Conservation (phyloP, 2,888 invertebrate genomes). For the Hypercompe scribonia region DNA sequence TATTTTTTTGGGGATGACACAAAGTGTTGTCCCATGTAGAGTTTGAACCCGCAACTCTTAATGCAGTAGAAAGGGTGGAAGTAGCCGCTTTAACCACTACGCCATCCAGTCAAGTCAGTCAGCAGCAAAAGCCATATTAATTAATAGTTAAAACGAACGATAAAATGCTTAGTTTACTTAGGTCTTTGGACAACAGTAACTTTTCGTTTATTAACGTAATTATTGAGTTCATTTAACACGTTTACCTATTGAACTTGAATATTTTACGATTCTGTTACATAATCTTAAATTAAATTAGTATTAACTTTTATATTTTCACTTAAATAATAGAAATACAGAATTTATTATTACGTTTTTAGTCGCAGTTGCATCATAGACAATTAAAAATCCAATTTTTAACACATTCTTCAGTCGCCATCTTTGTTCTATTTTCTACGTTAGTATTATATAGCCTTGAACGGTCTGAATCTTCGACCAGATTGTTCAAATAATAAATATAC, state of each 20-base stretch:
- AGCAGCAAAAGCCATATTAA: too few relatives aligned
- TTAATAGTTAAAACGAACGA: neutral
- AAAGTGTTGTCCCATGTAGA: too few relatives aligned
- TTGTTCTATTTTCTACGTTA: neutral
- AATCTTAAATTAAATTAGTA: neutral
- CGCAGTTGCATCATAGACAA: neutral
- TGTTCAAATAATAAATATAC: too few relatives aligned
- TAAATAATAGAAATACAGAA: neutral
- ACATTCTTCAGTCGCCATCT: neutral
- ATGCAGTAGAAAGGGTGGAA: too few relatives aligned
- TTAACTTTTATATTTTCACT: neutral
- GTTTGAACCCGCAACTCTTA: too few relatives aligned
- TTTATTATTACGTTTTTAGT: neutral
- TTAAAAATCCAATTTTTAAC: neutral
- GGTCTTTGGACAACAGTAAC: neutral
- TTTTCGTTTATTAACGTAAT: neutral
- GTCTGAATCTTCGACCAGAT: too few relatives aligned
- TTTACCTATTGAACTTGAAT: neutral
- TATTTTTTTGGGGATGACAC: too few relatives aligned
- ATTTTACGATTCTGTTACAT: conserved; percentile 3
- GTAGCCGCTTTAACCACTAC: too few relatives aligned
- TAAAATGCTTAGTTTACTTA: neutral
- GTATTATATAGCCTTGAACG: too few relatives aligned
- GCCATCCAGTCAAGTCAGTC: too few relatives aligned
- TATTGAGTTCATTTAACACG: conserved; percentile 5